A percentile compares a stretch with the other conserved stretches of the same genome.
Evolutionary conservation across 2,888 invertebrate species (phyloP).

Genomic region (Carabus problematicus): DNA sequence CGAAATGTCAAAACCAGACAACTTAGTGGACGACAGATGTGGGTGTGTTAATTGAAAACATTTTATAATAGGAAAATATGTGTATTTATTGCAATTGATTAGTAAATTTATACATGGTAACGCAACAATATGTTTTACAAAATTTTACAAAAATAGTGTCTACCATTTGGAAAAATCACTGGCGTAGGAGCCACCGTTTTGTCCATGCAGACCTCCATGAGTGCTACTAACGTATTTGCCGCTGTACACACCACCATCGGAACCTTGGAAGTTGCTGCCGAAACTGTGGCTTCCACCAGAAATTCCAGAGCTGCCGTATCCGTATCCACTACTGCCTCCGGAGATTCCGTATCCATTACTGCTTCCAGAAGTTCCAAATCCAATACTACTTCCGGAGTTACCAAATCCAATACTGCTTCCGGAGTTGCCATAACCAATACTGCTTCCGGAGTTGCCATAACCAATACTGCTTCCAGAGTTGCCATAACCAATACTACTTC

Average conservation of each 20-base stretch:
- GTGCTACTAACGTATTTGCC: conserved; percentile 25
- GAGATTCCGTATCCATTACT: conserved; percentile 14
- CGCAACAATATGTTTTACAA: background rate
- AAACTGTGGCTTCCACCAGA: conserved; percentile 28
- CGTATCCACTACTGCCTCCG: conserved; percentile 27
- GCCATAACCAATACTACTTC: too few species aligned
- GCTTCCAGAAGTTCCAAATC: conserved; percentile 23
- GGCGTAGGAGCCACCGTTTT: conserved; percentile 7
- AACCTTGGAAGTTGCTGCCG: conserved; percentile 19
- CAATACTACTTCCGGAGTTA: background rate
- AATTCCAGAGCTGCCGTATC: conserved; percentile 34
- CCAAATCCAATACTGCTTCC: background rate
- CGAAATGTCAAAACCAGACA: conserved; percentile 1
- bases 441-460: background rate
- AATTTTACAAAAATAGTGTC: background rate
- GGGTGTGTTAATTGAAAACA: too few species aligned
- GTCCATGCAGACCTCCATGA: conserved; percentile 18
- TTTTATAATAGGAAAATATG: too few species aligned
- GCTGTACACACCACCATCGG: conserved; percentile 17
- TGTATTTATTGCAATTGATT: background rate
- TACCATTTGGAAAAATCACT: conserved; percentile 27
- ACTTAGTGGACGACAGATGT: background rate
- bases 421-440: conserved; percentile 36
- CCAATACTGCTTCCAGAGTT: conserved; percentile 25
- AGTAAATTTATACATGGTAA: conserved; percentile 11